These are phyloP conservation scores for Proterorhinus semilunaris DNA, from an alignment of 2,113 vertebrate species.

Conservation along the genomic window DNA sequence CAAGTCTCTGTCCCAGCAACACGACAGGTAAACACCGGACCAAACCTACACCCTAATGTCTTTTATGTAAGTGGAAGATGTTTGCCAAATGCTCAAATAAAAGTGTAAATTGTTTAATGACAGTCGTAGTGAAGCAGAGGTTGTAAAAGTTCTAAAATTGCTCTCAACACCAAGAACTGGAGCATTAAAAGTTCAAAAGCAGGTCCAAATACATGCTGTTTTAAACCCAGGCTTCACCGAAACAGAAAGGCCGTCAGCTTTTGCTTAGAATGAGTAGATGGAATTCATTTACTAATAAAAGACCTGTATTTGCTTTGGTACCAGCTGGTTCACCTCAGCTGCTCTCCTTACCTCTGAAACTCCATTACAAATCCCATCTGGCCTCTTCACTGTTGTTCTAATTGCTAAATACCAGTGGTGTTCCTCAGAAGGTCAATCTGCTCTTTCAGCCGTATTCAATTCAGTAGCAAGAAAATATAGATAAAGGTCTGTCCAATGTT, in stretches of 20 bases:
- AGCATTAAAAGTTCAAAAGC: no score
- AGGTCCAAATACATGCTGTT: no score
- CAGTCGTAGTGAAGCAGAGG: no score
- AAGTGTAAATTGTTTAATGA: no score
- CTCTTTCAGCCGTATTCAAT: neutral
- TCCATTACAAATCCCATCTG: conserved; percentile 25
- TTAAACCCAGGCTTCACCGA: no score
- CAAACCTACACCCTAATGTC: neutral
- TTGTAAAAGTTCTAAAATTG: no score
- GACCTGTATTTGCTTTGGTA: neutral
- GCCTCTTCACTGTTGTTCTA: conserved; percentile 8
- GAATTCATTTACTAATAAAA: neutral
- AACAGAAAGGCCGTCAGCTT: no score
- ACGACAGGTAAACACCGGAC: conserved; percentile 60
- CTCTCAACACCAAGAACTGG: no score
- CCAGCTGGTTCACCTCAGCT: neutral
- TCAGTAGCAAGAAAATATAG: neutral
- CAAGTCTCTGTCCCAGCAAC: conserved; percentile 61
- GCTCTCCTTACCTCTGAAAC: neutral
- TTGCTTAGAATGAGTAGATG: no score
- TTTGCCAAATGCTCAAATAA: neutral
- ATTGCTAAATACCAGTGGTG: conserved; percentile 10
- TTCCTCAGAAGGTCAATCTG: conserved; percentile 29
- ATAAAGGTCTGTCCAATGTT: neutral
- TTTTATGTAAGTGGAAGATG: no score